Conservation (phyloP, 2,888 invertebrate species). For the Mythimna vitellina region DNA sequence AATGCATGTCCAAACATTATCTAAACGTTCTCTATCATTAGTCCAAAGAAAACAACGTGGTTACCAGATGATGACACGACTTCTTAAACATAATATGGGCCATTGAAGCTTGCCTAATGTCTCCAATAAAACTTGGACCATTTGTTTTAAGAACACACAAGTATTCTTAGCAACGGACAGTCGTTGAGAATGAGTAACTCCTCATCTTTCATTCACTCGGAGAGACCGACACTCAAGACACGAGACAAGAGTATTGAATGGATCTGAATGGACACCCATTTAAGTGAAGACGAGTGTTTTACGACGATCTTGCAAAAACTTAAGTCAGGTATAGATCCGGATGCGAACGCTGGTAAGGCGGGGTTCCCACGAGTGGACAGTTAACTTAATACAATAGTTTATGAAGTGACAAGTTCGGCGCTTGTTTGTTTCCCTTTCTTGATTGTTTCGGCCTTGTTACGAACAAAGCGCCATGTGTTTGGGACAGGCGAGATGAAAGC, state of each 20-base stretch:
- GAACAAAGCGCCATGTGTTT: slow-evolving; percentile 85
- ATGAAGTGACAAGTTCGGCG: slow-evolving; percentile 84
- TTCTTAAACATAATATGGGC: slow-evolving; percentile 5
- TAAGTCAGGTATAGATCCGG: slow-evolving; percentile 83
- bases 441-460: slow-evolving; percentile 71
- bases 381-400: slow-evolving; percentile 77
- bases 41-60: not conserved
- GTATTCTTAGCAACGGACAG: slow-evolving; percentile 64
- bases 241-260: slow-evolving; percentile 67
- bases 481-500: slow-evolving; percentile 61
- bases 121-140: slow-evolving; percentile 62
- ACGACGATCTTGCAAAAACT: slow-evolving; percentile 80
- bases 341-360: slow-evolving; percentile 81
- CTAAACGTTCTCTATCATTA: not conserved
- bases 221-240: slow-evolving; percentile 74
- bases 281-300: slow-evolving; percentile 84
- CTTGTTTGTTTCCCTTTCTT: slow-evolving; percentile 77
- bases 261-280: slow-evolving; percentile 76
- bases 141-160: slow-evolving; percentile 70
- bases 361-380: slow-evolving; percentile 85
- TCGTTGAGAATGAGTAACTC: slow-evolving; percentile 70
- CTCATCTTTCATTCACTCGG: slow-evolving; percentile 53
- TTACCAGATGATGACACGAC: slow-evolving; percentile 7
- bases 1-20: not conserved
- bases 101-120: slow-evolving; percentile 36